Evolutionary conservation across 2,113 vertebrate species (phyloP), one percentile per base, ranked within the genome.

Genomic region (Myotis davidii): DNA sequence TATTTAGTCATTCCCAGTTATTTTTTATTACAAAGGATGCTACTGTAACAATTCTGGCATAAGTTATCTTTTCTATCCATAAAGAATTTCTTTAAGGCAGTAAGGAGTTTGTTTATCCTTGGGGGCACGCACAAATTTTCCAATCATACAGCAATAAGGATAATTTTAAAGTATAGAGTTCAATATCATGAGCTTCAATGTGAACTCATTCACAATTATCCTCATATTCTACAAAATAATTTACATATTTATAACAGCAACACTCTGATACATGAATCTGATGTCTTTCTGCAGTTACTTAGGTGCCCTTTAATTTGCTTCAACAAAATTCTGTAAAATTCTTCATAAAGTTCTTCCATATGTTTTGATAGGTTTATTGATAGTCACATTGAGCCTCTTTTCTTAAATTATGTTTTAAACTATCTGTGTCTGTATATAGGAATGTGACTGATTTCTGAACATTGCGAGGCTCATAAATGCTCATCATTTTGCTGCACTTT

Each of bases 211-310:
- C 81, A 34, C 20, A 69, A 59, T 17, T 73, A 0, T 39, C 32
- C 7, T 85, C 27, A 23, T 54, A 84, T 27, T 94, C 83, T 83
- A 94, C 21, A 76, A 82, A 94, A 83, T 20, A 88, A 88, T n/a
- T 76, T 59, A 39, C 18, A 69, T 91, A 11, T 88, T 83, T 39
- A 23, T 59, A 76, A 59, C 4, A 39, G 10, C 20, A 50, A 34
- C 32, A 42, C 32, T 82, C 82, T 65, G 23, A 69, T 50, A 78
- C 27, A 59, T 87, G 23, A 91, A 69, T 64, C 32, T 61, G n/a
- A 21, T 78, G 29, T 14, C 23, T 65, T 27, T 70, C 79, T 87
- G 34, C 16, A 87, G 2, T 83, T 91, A 64, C 18, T 82, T 77
- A 45, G 2, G 6, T 90, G 5, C 9, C 29, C 5, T 52, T 77